Evolutionary conservation across 2,888 invertebrate species (phyloP).

Genomic region (Polymixis flavicincta): DNA sequence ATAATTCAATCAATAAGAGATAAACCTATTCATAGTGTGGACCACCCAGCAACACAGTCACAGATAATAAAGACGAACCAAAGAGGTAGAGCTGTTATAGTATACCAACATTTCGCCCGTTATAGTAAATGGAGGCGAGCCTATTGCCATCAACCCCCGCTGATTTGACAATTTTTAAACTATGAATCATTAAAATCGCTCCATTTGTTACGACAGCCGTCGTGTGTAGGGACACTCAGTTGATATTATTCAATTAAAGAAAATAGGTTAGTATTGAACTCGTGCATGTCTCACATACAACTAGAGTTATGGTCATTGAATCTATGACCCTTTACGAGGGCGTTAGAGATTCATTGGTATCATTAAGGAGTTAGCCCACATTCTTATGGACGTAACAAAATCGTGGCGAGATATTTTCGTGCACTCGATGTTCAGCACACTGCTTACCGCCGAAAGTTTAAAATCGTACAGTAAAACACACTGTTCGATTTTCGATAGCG

Average conservation of each 20-base stretch:
- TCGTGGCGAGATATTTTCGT: no score
- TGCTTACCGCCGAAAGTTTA: no score
- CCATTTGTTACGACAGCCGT: neutral
- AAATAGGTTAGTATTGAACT: neutral
- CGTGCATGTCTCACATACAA: neutral
- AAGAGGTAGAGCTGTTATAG: neutral
- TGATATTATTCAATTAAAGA: neutral
- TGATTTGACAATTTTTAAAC: no score
- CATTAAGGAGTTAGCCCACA: neutral
- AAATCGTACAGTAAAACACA: no score
- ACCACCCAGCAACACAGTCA: slow-evolving; percentile 12
- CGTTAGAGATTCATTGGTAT: neutral
- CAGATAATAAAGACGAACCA: neutral
- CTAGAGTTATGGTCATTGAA: neutral
- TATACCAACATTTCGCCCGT: neutral
- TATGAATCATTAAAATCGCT: neutral
- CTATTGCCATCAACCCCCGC: neutral
- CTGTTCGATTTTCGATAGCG: no score
- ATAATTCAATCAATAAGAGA: slow-evolving; percentile 16
- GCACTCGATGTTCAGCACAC: no score
- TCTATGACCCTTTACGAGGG: neutral
- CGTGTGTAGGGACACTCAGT: neutral
- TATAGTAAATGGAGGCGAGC: neutral
- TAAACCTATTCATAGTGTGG: slow-evolving; percentile 11
- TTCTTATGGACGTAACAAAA: no score